Percentiles rank a stretch among this genome's conserved stretches.
Conservation (phyloP, 2,113 vertebrate species). For the Pogona vitticeps region DNA sequence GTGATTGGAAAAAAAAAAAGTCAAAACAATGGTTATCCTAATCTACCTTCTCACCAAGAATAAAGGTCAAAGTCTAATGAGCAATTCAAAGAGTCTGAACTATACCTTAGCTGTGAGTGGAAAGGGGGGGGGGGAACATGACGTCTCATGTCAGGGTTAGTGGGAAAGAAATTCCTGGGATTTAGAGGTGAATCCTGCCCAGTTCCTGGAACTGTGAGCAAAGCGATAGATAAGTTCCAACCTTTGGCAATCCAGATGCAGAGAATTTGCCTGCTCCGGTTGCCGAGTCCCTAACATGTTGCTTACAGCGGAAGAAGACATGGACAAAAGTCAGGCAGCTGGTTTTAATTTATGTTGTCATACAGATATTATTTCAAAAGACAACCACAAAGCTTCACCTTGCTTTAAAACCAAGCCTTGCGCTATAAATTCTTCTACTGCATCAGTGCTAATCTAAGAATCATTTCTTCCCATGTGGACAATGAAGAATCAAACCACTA, state of each 20-base stretch:
- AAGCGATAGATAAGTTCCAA: neutral
- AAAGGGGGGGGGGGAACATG: no score
- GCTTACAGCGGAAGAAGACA: neutral
- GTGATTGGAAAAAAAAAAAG: no score
- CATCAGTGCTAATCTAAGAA: neutral
- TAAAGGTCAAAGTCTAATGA: no score
- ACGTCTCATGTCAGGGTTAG: no score
- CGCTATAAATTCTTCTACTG: no score
- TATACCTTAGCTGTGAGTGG: no score
- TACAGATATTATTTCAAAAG: neutral
- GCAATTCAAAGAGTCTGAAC: no score
- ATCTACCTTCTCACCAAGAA: no score
- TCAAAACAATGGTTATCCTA: no score
- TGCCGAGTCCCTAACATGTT: neutral
- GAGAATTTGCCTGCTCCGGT: neutral
- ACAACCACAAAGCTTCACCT: no score
- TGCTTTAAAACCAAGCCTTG: neutral
- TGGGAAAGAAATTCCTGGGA: no score
- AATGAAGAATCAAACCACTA: neutral
- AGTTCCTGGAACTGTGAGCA: neutral
- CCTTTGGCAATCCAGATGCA: no score
- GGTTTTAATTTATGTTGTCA: neutral
- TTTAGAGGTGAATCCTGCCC: neutral
- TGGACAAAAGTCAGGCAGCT: neutral
- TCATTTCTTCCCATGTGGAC: neutral